These are phyloP conservation scores for Erythrocercus mccallii DNA, from an alignment of 2,113 vertebrate genomes.

Conservation along the genomic window DNA sequence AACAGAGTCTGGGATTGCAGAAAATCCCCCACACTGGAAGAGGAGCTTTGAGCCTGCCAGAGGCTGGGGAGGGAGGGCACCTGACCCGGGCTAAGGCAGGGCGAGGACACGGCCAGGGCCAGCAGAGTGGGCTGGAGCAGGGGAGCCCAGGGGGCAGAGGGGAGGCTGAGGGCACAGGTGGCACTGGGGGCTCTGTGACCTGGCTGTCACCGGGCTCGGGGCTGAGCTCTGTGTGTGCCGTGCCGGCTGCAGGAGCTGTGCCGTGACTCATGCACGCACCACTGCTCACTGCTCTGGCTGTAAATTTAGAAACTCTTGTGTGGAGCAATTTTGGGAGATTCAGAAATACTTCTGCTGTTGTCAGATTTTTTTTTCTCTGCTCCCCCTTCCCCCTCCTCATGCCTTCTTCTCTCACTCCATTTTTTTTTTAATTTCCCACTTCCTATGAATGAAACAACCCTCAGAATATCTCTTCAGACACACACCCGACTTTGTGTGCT, in stretches of 20 bases:
- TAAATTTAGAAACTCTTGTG: constrained; percentile 66
- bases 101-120: not conserved
- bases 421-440: not conserved
- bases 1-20: not conserved
- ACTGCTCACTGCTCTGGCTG: not conserved
- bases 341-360: constrained; percentile 65
- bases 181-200: not conserved
- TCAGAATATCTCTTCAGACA: not conserved
- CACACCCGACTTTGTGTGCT: not conserved
- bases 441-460: not conserved
- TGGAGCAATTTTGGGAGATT: constrained; percentile 60
- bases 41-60: not conserved
- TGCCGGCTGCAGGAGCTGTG: not conserved
- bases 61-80: not conserved
- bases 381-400: not conserved
- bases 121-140: not conserved
- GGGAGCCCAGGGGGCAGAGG: not conserved
- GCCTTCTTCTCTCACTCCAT: not conserved
- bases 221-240: not conserved
- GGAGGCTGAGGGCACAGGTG: not conserved
- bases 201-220: not conserved
- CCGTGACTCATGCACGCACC: constrained; percentile 52
- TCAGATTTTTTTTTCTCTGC: not conserved
- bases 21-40: not conserved
- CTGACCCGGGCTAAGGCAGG: rapidly evolving